phyloP scores from a whole-genome alignment of 1,140 invertebrate genomes.

The Bombus haemorrhoidalis region DNA sequence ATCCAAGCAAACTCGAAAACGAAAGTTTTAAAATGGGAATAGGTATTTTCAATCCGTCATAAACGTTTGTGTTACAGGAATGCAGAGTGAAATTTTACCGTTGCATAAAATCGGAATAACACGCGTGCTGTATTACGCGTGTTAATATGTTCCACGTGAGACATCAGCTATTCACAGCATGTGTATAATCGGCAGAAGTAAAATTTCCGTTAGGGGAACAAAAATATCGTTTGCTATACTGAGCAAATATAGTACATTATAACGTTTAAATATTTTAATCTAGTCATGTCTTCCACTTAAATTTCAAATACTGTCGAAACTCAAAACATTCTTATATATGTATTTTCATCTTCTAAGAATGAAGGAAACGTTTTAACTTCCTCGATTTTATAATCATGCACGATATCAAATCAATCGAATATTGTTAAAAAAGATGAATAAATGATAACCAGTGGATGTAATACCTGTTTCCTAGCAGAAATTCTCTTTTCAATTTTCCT shows the following conservation, averaged over 20 bases:
- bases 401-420: too few species aligned
- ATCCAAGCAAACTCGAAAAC: neutral
- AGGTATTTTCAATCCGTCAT: neutral
- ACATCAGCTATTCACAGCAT: too few species aligned
- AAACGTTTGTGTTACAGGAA: neutral
- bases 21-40: neutral
- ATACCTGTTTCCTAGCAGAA: too few species aligned
- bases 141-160: neutral
- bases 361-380: too few species aligned
- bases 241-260: too few species aligned
- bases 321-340: too few species aligned
- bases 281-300: neutral
- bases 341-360: neutral
- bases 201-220: neutral
- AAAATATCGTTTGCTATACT: neutral
- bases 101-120: neutral
- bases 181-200: neutral
- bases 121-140: neutral
- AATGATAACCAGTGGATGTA: too few species aligned
- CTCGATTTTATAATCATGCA: too few species aligned
- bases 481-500: too few species aligned
- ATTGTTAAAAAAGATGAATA: too few species aligned
- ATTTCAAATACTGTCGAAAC: neutral
- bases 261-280: neutral
- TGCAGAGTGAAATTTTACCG: neutral